Evolutionary conservation across 2,888 invertebrate species (phyloP).

Genomic region (Ceramica pisi): DNA sequence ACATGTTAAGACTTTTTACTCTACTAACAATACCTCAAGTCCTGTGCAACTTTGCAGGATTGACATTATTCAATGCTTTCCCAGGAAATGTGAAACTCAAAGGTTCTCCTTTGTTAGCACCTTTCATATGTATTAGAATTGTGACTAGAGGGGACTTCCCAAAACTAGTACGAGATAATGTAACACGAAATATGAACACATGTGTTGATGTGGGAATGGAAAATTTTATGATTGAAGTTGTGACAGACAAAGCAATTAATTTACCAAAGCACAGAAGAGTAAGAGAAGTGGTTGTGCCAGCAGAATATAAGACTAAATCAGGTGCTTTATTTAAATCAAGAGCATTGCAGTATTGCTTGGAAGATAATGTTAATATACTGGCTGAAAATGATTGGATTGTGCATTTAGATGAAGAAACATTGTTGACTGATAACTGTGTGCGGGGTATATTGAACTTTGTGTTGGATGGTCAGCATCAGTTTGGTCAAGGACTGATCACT

Average conservation of each 20-base stretch:
- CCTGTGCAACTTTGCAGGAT: constrained; percentile 96
- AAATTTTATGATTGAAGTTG: constrained; percentile 98
- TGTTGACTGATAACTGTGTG: constrained; percentile 97
- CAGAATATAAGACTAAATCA: constrained; percentile 96
- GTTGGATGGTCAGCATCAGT: constrained; percentile 97
- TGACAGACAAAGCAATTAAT: constrained; percentile 96
- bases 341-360: constrained; percentile 98
- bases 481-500: constrained; percentile 98
- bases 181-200: constrained; percentile 95
- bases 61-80: constrained; percentile 98
- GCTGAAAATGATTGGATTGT: constrained; percentile 98
- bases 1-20: constrained; percentile 94
- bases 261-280: constrained; percentile 95
- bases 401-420: constrained; percentile 99
- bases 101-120: constrained; percentile 97
- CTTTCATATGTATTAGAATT: constrained; percentile 98
- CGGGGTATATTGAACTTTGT: constrained; percentile 98
- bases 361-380: constrained; percentile 96
- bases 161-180: constrained; percentile 96
- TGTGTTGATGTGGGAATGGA: constrained; percentile 97
- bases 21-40: constrained; percentile 97
- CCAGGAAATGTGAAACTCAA: constrained; percentile 97
- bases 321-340: constrained; percentile 98
- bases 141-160: constrained; percentile 99
- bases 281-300: constrained; percentile 97